Conservation (phyloP, 2,888 invertebrate species). For the Dioctria rufipes region DNA sequence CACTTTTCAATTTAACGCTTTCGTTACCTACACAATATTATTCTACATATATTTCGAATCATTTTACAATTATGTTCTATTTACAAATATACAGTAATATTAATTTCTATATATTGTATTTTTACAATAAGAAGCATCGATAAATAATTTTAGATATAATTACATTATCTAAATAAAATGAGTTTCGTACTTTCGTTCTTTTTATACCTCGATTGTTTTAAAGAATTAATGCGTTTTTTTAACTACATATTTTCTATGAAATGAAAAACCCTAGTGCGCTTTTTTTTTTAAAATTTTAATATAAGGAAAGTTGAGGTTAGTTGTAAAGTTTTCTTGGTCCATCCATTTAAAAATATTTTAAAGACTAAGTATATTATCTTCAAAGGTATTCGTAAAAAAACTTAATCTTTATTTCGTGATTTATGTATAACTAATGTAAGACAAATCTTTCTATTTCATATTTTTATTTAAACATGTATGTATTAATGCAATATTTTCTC, state of each 20-base stretch:
- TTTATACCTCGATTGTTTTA: constrained; percentile 4
- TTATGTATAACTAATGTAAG: too few species aligned
- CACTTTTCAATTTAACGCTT: constrained; percentile 26
- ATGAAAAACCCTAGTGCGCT: constrained; percentile 21
- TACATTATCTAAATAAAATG: constrained; percentile 5
- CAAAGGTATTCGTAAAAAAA: too few species aligned
- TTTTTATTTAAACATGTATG: too few species aligned
- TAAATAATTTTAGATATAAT: too few species aligned
- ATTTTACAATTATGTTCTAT: constrained; percentile 37
- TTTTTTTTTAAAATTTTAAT: constrained; percentile 8
- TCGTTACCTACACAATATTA: neutral
- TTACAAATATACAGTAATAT: constrained; percentile 37
- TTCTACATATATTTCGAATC: neutral
- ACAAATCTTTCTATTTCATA: too few species aligned
- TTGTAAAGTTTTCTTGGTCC: constrained; percentile 37
- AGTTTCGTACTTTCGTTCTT: constrained; percentile 17
- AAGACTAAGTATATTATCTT: too few species aligned
- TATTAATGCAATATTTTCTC: too few species aligned
- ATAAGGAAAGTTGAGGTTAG: constrained; percentile 34
- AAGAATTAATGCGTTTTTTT: neutral
- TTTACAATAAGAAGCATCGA: too few species aligned
- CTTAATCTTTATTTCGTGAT: too few species aligned
- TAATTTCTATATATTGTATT: too few species aligned
- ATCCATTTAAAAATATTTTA: neutral
- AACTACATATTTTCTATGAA: neutral